These are phyloP conservation scores for Megaceryle torquata DNA, from an alignment of 2,113 vertebrate genomes.

Conservation along the genomic window DNA sequence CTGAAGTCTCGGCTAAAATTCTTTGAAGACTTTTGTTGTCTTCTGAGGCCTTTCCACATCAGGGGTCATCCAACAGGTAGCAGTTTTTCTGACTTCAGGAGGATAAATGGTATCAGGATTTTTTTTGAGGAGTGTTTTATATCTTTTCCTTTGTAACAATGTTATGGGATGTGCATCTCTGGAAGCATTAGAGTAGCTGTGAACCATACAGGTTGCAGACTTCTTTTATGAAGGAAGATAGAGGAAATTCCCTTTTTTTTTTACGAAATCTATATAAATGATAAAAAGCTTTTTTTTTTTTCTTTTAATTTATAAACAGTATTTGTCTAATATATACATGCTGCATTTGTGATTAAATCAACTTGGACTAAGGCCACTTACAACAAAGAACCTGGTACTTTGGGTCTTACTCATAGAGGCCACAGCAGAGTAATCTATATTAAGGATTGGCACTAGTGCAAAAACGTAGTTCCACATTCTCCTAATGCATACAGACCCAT, in stretches of 20 bases:
- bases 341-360: background rate
- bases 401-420: background rate
- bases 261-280: background rate
- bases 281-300: accelerated
- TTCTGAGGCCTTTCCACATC: background rate
- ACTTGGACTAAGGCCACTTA: background rate
- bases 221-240: background rate
- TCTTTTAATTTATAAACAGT: background rate
- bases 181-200: background rate
- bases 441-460: background rate
- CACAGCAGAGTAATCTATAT: background rate
- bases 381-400: background rate
- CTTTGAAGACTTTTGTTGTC: background rate
- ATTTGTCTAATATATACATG: background rate
- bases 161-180: background rate
- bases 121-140: background rate
- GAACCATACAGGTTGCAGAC: background rate
- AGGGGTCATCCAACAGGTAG: background rate
- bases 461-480: background rate
- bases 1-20: background rate
- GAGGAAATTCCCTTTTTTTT: background rate
- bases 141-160: background rate
- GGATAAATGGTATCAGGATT: background rate
- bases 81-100: background rate
- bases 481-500: background rate